Evolutionary conservation across 2,797 vertebrate species (phyloP).

Genomic region (Staurois parvus): DNA sequence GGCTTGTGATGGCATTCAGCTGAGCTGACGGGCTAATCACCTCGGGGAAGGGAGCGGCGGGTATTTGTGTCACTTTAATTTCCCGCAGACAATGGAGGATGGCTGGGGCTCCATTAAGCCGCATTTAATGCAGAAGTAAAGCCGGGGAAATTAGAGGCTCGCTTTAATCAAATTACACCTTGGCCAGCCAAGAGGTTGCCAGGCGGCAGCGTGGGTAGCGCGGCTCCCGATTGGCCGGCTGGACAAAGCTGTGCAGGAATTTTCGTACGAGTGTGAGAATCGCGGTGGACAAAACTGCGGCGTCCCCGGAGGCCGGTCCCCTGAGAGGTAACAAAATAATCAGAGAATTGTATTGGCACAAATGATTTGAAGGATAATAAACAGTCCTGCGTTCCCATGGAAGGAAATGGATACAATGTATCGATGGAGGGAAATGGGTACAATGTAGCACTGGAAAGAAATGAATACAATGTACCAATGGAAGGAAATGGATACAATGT

Average conservation of each 20-base stretch:
- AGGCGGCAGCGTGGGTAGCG: slow-evolving; percentile 76
- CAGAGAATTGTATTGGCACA: no score
- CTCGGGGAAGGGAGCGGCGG: slow-evolving; percentile 80
- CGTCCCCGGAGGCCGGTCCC: no score
- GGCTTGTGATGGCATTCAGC: slow-evolving; percentile 81
- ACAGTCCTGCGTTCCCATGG: no score
- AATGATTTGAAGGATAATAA: no score
- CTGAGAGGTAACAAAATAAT: no score
- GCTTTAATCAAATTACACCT: slow-evolving; percentile 88
- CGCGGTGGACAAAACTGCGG: background rate
- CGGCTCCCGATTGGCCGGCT: slow-evolving; percentile 75
- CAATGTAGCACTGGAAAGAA: no score
- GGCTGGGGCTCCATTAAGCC: slow-evolving; percentile 83
- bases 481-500: no score
- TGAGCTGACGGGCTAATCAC: slow-evolving; percentile 86
- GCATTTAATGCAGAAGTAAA: slow-evolving; percentile 89
- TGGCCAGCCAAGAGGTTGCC: slow-evolving; percentile 78
- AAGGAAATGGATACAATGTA: no score
- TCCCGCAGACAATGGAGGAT: slow-evolving; percentile 84
- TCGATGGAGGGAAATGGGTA: no score
- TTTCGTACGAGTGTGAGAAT: slow-evolving; percentile 4
- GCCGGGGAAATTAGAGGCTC: slow-evolving; percentile 89
- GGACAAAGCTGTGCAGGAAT: slow-evolving; percentile 60
- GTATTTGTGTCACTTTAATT: slow-evolving; percentile 92
- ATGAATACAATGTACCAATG: no score